Conservation (phyloP, 1,140 invertebrate genomes). For the Oncopodura yosiiana region DNA sequence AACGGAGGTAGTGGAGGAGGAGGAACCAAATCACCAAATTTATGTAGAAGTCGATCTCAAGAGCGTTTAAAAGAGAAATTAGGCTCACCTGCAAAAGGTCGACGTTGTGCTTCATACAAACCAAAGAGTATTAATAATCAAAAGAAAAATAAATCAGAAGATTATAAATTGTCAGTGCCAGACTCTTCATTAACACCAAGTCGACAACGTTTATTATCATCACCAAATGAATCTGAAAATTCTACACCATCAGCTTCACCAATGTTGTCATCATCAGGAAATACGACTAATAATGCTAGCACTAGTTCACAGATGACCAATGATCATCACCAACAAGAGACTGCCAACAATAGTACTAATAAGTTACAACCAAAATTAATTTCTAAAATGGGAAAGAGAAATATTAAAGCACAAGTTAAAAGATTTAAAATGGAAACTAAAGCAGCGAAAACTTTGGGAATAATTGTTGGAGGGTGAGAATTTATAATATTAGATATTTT, state of each 20-base stretch:
- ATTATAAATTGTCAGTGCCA: too few relatives aligned
- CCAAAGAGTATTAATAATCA: conserved; percentile 25
- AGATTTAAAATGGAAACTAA: conserved; percentile 83
- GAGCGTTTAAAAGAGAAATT: conserved; percentile 33
- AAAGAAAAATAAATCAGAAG: too few relatives aligned
- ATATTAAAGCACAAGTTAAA: conserved; percentile 75
- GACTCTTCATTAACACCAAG: too few relatives aligned
- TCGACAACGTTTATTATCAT: too few relatives aligned
- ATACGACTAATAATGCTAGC: too few relatives aligned
- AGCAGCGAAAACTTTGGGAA: conserved; percentile 83
- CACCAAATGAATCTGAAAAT: conserved; percentile 31
- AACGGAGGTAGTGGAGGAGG: conserved; percentile 42
- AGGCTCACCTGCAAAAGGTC: conserved; percentile 46
- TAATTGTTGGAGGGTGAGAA: conserved; percentile 91
- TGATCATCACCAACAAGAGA: too few relatives aligned
- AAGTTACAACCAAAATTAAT: conserved; percentile 50
- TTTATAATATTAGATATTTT: conserved; percentile 89
- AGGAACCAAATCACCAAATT: conserved; percentile 2
- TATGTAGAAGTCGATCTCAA: conserved; percentile 34
- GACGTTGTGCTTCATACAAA: conserved; percentile 28
- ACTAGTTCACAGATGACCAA: too few relatives aligned
- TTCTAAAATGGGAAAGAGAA: conserved; percentile 66
- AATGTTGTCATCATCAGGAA: conserved; percentile 17
- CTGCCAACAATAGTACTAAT: too few relatives aligned
- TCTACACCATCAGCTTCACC: conserved; percentile 33